phyloP scores from a whole-genome alignment of 2,888 invertebrate genomes.

The Pterobdella sp. region DNA sequence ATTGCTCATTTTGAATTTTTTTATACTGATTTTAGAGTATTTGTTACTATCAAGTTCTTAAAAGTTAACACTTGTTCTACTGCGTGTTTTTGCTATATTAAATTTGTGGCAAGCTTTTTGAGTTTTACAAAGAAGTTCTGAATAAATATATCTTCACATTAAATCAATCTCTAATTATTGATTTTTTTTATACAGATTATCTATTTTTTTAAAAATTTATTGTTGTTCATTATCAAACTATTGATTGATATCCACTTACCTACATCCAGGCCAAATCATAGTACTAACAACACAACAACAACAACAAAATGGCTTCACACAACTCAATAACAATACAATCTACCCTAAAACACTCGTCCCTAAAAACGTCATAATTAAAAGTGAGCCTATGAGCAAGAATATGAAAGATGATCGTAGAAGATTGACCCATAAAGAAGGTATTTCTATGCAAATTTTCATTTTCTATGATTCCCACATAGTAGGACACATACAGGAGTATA shows the following conservation, averaged over 20 bases:
- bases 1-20: no score
- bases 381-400: slow-evolving; percentile 16
- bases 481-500: background rate
- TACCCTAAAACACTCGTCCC: slow-evolving; percentile 21
- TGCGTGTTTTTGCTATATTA: no score
- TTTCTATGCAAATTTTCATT: background rate
- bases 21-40: no score
- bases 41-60: no score
- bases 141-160: background rate
- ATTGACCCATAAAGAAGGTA: slow-evolving; percentile 30
- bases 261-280: background rate
- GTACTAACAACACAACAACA: background rate
- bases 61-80: no score
- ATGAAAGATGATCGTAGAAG: slow-evolving; percentile 19
- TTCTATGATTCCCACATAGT: no score
- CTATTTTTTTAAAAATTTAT: background rate
- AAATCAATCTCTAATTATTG: no score
- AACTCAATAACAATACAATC: background rate
- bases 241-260: background rate
- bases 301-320: background rate
- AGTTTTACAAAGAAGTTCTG: background rate
- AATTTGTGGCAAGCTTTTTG: no score
- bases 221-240: background rate
- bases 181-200: no score
- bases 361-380: slow-evolving; percentile 14